A percentile compares a stretch with the other conserved stretches of the same genome.
These are phyloP conservation scores for Ctenopoma kingsleyae DNA, from an alignment of 2,797 vertebrate species.

Conservation along the genomic window DNA sequence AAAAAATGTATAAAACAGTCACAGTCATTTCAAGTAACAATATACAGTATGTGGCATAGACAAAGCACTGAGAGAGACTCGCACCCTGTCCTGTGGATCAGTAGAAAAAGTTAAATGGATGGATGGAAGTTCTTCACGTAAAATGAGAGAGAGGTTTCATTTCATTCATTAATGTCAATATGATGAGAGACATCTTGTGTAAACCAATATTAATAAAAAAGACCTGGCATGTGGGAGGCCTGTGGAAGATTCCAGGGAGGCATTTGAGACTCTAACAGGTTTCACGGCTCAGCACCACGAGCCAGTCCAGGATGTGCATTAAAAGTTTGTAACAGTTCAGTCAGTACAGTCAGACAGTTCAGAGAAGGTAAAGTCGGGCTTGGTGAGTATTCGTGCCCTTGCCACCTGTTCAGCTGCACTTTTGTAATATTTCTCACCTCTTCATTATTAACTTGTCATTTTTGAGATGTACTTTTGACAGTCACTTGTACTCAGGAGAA, in stretches of 20 bases:
- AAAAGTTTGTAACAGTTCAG: conserved; percentile 20
- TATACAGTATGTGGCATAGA: too few relatives aligned
- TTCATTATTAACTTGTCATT: too few relatives aligned
- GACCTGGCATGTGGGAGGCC: background rate
- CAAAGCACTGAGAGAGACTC: too few relatives aligned
- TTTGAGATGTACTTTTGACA: too few relatives aligned
- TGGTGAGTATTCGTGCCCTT: too few relatives aligned
- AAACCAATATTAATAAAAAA: background rate
- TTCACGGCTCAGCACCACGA: conserved; percentile 34
- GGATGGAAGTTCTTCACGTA: background rate
- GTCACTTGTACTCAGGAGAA: too few relatives aligned
- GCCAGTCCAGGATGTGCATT: conserved; percentile 19
- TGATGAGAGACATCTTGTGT: background rate
- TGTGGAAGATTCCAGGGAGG: background rate
- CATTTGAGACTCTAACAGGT: conserved; percentile 19
- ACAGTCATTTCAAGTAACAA: too few relatives aligned
- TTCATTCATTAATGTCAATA: conserved; percentile 3
- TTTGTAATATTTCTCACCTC: background rate
- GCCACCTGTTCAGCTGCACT: background rate
- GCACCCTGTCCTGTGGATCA: too few relatives aligned
- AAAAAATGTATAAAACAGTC: too few relatives aligned
- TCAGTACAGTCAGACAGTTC: background rate
- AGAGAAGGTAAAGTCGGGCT: background rate
- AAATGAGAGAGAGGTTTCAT: background rate
- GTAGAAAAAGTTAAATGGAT: too few relatives aligned